Evolutionary conservation across 1,140 invertebrate species (phyloP).

Genomic region (Drosophila kurseongensis): DNA sequence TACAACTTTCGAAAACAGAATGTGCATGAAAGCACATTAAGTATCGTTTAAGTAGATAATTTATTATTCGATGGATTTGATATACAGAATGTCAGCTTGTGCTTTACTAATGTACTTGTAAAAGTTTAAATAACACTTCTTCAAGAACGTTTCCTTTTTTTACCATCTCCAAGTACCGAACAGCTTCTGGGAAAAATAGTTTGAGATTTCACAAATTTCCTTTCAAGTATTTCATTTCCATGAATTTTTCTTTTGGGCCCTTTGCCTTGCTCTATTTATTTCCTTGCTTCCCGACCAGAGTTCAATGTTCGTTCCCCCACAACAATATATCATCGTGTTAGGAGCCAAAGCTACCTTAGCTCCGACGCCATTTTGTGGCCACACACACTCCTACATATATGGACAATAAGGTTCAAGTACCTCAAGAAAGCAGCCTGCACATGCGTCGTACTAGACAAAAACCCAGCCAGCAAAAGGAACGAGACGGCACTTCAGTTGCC

Average conservation of each 20-base stretch:
- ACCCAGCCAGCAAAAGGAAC: conserved; percentile 3
- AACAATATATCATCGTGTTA: conserved; percentile 58
- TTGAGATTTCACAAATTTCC: neutral
- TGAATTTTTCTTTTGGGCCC: conserved; percentile 11
- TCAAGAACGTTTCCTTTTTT: too few species aligned
- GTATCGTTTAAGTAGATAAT: too few species aligned
- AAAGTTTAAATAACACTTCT: too few species aligned
- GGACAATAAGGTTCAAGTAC: conserved; percentile 75
- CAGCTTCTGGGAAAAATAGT: neutral
- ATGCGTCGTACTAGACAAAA: conserved; percentile 55
- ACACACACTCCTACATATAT: conserved; percentile 27
- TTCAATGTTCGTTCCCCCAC: conserved; percentile 63
- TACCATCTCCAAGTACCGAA: too few species aligned
- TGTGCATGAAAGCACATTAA: too few species aligned
- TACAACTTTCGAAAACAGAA: too few species aligned
- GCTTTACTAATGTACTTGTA: too few species aligned
- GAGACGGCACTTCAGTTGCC: conserved; percentile 7
- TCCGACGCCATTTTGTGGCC: conserved; percentile 65
- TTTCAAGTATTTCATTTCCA: neutral
- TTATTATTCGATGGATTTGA: too few species aligned
- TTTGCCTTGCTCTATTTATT: conserved; percentile 27
- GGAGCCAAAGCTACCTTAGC: conserved; percentile 45
- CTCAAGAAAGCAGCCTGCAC: conserved; percentile 60
- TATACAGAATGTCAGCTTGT: too few species aligned
- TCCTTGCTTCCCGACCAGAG: conserved; percentile 36